Percentiles rank a stretch among this genome's conserved stretches.
Conservation (phyloP, 2,888 invertebrate genomes). For the Notocelia uddmanniana region DNA sequence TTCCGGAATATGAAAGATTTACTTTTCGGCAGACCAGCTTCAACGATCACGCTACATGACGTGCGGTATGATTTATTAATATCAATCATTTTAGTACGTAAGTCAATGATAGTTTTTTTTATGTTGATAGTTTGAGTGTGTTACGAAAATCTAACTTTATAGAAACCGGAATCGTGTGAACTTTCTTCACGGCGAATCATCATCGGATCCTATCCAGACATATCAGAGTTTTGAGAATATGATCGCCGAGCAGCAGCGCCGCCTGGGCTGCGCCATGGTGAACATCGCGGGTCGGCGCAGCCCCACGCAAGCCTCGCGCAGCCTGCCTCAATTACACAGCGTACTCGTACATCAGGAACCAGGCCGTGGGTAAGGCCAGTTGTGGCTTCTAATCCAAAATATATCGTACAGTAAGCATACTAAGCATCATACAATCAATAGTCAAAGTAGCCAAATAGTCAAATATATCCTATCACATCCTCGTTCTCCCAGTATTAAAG, state of each 20-base stretch:
- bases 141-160: background rate
- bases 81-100: too few relatives aligned
- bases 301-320: conserved; percentile 53
- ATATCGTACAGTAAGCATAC: background rate
- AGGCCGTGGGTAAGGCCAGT: conserved; percentile 56
- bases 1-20: conserved; percentile 22
- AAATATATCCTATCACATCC: too few relatives aligned
- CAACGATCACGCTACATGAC: background rate
- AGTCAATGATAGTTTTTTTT: too few relatives aligned
- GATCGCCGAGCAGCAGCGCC: conserved; percentile 49
- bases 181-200: conserved; percentile 65
- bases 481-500: too few relatives aligned
- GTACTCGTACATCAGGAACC: conserved; percentile 54
- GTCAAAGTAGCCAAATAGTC: too few relatives aligned
- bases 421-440: too few relatives aligned
- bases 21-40: conserved; percentile 3
- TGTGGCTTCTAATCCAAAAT: too few relatives aligned
- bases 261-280: conserved; percentile 8
- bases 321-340: conserved; percentile 66
- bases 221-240: conserved; percentile 61
- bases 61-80: background rate
- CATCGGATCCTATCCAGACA: conserved; percentile 68
- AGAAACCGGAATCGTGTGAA: conserved; percentile 69
- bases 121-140: too few relatives aligned
- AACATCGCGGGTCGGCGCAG: conserved; percentile 3